Base-by-base conservation (phyloP, 2,113 vertebrate genomes). In the Python bivittatus region DNA sequence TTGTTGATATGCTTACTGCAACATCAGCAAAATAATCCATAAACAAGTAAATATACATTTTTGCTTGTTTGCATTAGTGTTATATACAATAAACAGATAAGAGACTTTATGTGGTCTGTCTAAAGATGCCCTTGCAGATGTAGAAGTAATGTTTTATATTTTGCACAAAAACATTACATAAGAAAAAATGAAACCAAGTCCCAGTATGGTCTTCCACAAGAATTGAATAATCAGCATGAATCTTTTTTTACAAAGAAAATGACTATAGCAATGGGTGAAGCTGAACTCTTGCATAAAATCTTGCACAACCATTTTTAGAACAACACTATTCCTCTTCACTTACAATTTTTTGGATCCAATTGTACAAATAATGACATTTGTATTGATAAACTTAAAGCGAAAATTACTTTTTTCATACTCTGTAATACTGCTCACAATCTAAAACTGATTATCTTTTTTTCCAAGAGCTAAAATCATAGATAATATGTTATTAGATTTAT, bases 61-160 rank as follows among this genome's bases (percentile, higher is more conserved):
- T 97, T 88, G 97, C 95, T 96, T 97, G 97, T 97, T 97, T 98
- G 97, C 94, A 95, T 96, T 96, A 94, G n/a, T 95, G 94, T 68
- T 93, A 96, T 94, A 96, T 96, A 97, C 90, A 96, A 96, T 93
- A 93, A 94, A 93, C 95, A 97, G 93, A 96, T 92, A 93, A 95
- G 96, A 96, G 61, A 93, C 95, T 91, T 97, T 96, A 83, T 27
- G 17, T 22, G 25, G 42, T 52, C 58, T 38, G 38, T 52, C 10
- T 56, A 92, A 92, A 72, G n/a, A 42, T 57, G 22, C 1, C 60
- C 52, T 22, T 91, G 48, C 85, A 87, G 7, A n/a, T 42, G 25
- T 17, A 42, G 83, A 52, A 91, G 53, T 6, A 52, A 23, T 72
- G 13, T 79, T 72, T 13, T 83, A 83, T 11, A 87, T 2, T n/a